Base-by-base conservation (phyloP, 2,797 vertebrate genomes). In the Pipistrellus pipistrellus region DNA sequence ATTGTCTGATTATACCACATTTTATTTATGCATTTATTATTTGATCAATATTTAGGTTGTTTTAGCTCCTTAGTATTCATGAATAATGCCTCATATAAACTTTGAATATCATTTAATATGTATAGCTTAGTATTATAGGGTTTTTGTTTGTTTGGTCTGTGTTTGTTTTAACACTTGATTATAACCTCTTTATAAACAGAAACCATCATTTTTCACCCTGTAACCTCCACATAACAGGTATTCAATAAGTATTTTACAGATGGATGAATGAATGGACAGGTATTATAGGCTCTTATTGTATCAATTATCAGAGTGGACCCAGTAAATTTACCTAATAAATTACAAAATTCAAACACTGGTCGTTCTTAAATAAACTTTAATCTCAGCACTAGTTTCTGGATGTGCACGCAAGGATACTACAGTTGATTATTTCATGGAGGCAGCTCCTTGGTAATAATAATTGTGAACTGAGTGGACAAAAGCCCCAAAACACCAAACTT, bases 21-120 rank as follows among this genome's bases (percentile, higher is more conserved):
- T 71, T 86, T 69, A 75, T n/a, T 75, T 93, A 94, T 73, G 38
- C n/a, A 78, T 71, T 93, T 95, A 62, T 71, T 80, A 83, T n/a
- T 53, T 38, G 20, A 69, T 73, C 11, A 53, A 46, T 23, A 75
- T 92, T 86, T 88, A 8, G 14, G 18, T 30, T 88, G 44, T 85
- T 93, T 90, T 69, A 62, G 57, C 46, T 32, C 90, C 64, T 87
- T 51, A 95, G 66, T 25, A 83, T 18, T 85, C 89, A 78, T 8
- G 1, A 91, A 71, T 77, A 88, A 64, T 88, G 12, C 21, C 23
- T 48, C 30, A 57, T 38, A 27, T 59, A 72, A 30, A 80, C 76
- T 90, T 75, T 32, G 32, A 83, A 86, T 88, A 95, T 62, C 51
- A 90, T 80, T 88, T 95, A 92, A 41, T 91, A 92, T 38, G 32